Base-by-base conservation (phyloP, 2,888 invertebrate genomes). In the Tromatobia lineatoria region DNA sequence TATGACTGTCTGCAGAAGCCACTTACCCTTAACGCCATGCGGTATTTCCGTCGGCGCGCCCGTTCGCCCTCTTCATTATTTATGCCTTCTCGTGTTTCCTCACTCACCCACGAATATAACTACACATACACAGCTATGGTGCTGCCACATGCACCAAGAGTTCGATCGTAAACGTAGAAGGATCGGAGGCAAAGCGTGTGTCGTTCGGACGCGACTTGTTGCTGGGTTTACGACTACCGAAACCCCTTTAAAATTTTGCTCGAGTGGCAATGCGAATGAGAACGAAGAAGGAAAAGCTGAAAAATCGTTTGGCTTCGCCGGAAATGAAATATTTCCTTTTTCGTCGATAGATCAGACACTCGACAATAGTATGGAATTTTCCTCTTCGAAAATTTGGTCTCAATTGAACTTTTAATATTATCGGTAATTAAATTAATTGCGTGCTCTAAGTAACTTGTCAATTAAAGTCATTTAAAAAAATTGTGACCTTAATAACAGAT, bases 31-130 rank as follows among this genome's bases (percentile, higher is more conserved):
- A 83, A 82, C 74, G 83, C 74, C 70, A 77, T 77, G 85, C 82
- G 84, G 84, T 88, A 88, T 88, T 87, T 88, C 86, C 86, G 85
- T 88, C 88, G 88, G 82, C 85, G 82, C 50, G 59, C 71, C 77
- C 86, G 81, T 86, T 84, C 83, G 79, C 84, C 81, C 84, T 81
- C 82, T 86, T 86, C 78, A 79, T 85, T 87, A 87, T 88, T 87
- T 86, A 85, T 86, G 86, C 85, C 81, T 85, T 61, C 61, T 52
- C 61, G 59, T 42, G 42, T 38, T 67, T 38, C 54, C 74, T 75
- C 29, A 75, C 80, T 23, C 11, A 42, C 20, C 38, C 71, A 71
- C 25, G 25, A 29, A 18, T 20, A 34, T 18, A 23, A 18, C 20
- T 47, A 67, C 25, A 67, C 20, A 47, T 34, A 54, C 34, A 34